These are phyloP conservation scores for Toxotes chatareus DNA, from an alignment of 2,113 vertebrate species.

Conservation along the genomic window DNA sequence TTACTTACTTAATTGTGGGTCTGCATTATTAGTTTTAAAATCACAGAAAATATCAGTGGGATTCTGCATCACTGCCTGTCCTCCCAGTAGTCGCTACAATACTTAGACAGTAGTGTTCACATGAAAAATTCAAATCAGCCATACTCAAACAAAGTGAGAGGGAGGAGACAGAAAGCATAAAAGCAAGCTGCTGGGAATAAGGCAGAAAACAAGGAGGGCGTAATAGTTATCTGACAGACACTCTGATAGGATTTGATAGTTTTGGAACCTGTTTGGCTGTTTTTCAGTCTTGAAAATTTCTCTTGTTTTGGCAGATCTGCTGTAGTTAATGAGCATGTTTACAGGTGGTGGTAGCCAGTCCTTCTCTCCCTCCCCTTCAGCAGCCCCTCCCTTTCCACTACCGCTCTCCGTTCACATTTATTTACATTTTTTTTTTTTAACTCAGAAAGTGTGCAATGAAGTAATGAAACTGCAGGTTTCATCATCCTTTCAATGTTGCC, in stretches of 20 bases:
- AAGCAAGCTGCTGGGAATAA: not conserved
- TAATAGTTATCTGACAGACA: slow-evolving; percentile 1
- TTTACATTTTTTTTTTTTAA: slow-evolving; percentile 1
- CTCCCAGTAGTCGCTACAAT: not conserved
- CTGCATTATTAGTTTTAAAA: not conserved
- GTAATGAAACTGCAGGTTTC: slow-evolving; percentile 20
- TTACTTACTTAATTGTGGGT: not conserved
- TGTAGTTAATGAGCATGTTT: slow-evolving; percentile 22
- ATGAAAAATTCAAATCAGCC: not conserved
- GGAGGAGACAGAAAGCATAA: not conserved
- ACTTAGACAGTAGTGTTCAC: slow-evolving; percentile 10
- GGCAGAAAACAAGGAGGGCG: not conserved
- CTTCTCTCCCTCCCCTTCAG: not conserved
- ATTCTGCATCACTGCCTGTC: not conserved
- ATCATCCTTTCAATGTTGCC: slow-evolving; percentile 13
- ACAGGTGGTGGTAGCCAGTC: not conserved
- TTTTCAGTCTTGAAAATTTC: slow-evolving; percentile 1
- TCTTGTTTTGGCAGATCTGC: not conserved
- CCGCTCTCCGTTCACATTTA: not conserved
- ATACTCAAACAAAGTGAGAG: not conserved
- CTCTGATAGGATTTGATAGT: slow-evolving; percentile 6
- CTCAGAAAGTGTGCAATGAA: not conserved
- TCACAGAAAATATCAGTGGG: not conserved
- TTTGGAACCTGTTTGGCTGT: slow-evolving; percentile 1
- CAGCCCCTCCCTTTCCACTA: not conserved